Evolutionary conservation across 2,888 invertebrate species (phyloP).

Genomic region (Drosophila histrio): DNA sequence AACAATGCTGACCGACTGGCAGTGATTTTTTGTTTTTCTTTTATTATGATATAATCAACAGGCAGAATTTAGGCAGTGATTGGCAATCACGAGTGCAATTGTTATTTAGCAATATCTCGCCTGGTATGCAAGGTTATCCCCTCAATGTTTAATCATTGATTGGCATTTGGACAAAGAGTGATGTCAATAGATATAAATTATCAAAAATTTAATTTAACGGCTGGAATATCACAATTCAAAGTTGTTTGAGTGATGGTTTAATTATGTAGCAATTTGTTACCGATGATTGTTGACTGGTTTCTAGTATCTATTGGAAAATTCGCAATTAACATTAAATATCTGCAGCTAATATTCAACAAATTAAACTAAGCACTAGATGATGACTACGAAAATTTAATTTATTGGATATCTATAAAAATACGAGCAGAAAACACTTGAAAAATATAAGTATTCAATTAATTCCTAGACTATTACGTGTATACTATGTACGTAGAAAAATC

Average conservation of each 20-base stretch:
- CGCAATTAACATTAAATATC: background rate
- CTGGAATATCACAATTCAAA: too few species aligned
- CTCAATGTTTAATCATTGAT: too few species aligned
- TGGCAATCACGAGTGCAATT: background rate
- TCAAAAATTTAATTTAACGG: background rate
- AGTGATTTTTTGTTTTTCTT: too few species aligned
- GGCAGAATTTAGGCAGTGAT: too few species aligned
- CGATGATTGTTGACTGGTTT: too few species aligned
- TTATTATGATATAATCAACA: too few species aligned
- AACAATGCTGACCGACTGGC: background rate
- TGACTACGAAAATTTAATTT: constrained; percentile 32
- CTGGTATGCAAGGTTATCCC: too few species aligned
- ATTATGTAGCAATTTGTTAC: too few species aligned
- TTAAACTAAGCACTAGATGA: background rate
- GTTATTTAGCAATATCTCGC: background rate
- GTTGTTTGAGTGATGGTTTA: background rate
- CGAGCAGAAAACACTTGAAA: constrained; percentile 42
- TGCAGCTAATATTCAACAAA: background rate
- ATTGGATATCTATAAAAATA: constrained; percentile 42
- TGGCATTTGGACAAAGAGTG: too few species aligned
- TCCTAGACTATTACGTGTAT: constrained; percentile 11
- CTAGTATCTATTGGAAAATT: too few species aligned
- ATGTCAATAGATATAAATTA: background rate
- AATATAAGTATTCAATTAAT: constrained; percentile 19
- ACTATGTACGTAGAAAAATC: constrained; percentile 61